A percentile compares a stretch with the other conserved stretches of the same genome.
Evolutionary conservation across 1,140 invertebrate species (phyloP).

Genomic region (Anastatus disparis): DNA sequence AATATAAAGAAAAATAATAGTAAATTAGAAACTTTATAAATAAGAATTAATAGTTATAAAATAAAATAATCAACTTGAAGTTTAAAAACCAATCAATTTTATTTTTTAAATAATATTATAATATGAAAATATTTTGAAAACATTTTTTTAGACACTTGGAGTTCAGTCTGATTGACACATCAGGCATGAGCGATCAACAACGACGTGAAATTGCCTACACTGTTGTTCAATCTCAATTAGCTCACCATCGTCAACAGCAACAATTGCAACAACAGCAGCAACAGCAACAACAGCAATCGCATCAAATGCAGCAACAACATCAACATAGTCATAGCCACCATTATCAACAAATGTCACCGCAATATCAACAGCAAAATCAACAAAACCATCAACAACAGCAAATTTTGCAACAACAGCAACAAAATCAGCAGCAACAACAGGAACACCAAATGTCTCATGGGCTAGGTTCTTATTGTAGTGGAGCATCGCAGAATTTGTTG

Average conservation of each 20-base stretch:
- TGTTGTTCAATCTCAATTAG: slow-evolving; percentile 75
- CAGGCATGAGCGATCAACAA: slow-evolving; percentile 88
- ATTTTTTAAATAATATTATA: no score
- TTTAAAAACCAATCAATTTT: no score
- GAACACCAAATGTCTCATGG: slow-evolving; percentile 11
- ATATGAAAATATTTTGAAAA: no score
- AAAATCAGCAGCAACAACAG: slow-evolving; percentile 8
- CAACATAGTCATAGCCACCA: background rate
- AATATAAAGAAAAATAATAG: no score
- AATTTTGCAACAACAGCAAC: slow-evolving; percentile 1
- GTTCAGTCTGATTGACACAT: slow-evolving; percentile 88
- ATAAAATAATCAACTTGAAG: no score
- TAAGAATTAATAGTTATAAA: no score
- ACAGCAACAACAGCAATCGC: slow-evolving; percentile 33
- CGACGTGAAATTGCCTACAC: slow-evolving; percentile 92
- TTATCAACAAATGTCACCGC: background rate
- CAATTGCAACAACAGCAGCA: slow-evolving; percentile 35
- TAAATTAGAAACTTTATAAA: no score
- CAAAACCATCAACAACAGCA: background rate
- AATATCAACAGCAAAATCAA: slow-evolving; percentile 9
- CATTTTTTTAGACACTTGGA: slow-evolving; percentile 81
- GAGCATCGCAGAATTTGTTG: slow-evolving; percentile 17
- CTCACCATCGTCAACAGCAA: slow-evolving; percentile 53
- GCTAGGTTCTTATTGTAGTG: background rate
- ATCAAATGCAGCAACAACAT: slow-evolving; percentile 7